These are phyloP conservation scores for Pseudolaguvia tuberculata DNA, from an alignment of 2,113 vertebrate species.

Conservation along the genomic window DNA sequence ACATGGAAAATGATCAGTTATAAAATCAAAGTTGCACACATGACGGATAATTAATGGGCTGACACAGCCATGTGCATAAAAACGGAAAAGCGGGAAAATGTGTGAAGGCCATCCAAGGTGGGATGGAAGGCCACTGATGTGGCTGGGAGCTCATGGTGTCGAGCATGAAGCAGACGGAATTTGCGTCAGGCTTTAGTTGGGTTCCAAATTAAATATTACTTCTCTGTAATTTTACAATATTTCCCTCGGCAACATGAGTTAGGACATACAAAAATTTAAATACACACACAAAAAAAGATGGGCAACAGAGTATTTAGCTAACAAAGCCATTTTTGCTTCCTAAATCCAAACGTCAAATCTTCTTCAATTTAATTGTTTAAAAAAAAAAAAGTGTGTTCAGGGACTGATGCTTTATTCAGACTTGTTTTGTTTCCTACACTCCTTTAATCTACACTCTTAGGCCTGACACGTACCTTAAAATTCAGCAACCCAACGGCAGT, in stretches of 20 bases:
- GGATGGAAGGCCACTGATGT: constrained; percentile 22
- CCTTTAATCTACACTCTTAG: constrained; percentile 44
- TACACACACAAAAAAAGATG: constrained; percentile 44
- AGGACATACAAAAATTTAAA: constrained; percentile 50
- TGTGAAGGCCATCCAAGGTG: constrained; percentile 45
- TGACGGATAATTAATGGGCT: constrained; percentile 44
- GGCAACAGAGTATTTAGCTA: constrained; percentile 35
- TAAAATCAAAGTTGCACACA: constrained; percentile 34
- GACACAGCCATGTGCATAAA: constrained; percentile 18
- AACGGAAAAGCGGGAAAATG: constrained; percentile 29
- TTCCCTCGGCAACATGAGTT: constrained; percentile 57
- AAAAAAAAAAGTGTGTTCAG: background rate
- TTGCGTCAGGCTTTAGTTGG: constrained; percentile 62
- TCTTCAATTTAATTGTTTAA: background rate
- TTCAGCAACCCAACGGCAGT: constrained; percentile 93
- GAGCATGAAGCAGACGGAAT: constrained; percentile 57
- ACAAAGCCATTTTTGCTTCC: background rate
- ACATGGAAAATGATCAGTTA: constrained; percentile 44
- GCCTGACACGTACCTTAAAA: constrained; percentile 87
- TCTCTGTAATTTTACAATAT: constrained; percentile 66
- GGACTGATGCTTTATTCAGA: constrained; percentile 3
- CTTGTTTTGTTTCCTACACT: constrained; percentile 4
- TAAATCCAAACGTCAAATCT: too few relatives aligned
- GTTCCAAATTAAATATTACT: constrained; percentile 68
- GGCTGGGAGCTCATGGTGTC: constrained; percentile 47